A percentile compares a stretch with the other conserved stretches of the same genome.
Evolutionary conservation across 2,888 invertebrate species (phyloP).

Genomic region (Halictus ligatus): DNA sequence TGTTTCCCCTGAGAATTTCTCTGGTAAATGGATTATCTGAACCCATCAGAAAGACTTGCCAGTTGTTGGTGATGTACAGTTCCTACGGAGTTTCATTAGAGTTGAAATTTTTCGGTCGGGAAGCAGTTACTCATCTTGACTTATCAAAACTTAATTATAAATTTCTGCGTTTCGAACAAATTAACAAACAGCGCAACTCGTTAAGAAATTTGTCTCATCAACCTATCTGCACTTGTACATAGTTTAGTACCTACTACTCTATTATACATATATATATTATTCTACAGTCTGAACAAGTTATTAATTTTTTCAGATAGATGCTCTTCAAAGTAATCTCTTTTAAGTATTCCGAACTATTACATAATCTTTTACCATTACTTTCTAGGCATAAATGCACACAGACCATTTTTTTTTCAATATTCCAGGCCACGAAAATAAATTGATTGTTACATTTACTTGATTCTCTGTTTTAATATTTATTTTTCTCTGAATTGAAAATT

Average conservation of each 20-base stretch:
- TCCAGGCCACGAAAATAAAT: too few species aligned
- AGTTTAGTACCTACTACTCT: too few species aligned
- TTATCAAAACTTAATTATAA: neutral
- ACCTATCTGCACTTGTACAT: neutral
- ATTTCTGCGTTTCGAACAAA: neutral
- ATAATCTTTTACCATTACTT: too few species aligned
- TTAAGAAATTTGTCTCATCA: neutral
- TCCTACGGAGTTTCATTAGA: neutral
- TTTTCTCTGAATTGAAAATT: neutral
- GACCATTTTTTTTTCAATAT: too few species aligned
- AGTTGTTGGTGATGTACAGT: neutral
- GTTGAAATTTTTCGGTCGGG: neutral
- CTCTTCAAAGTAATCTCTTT: too few species aligned
- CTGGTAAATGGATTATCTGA: conserved; percentile 3
- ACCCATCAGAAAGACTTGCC: neutral
- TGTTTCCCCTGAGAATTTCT: neutral
- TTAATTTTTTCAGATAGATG: too few species aligned
- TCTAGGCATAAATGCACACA: too few species aligned
- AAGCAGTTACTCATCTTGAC: neutral
- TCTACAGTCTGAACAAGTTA: too few species aligned
- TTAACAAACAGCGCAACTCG: neutral
- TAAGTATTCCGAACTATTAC: too few species aligned
- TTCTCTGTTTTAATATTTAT: too few species aligned
- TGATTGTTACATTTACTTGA: too few species aligned
- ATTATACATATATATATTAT: too few species aligned